phyloP scores from a whole-genome alignment of 92 coral and sea anemone genomes.

The Parazoanthus darwini region DNA sequence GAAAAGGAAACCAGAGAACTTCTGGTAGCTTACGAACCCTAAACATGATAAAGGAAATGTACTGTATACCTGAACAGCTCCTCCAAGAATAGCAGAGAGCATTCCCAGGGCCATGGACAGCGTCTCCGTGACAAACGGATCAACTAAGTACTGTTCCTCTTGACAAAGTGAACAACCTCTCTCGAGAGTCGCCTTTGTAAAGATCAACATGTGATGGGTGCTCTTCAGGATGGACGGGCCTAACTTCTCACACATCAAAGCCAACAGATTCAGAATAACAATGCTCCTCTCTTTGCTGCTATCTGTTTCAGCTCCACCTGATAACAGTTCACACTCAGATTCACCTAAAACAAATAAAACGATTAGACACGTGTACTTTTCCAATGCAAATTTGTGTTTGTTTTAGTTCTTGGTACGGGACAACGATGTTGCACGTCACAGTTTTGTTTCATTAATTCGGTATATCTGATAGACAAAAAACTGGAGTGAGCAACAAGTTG shows the following conservation, averaged over 20 bases:
- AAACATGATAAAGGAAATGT: neutral
- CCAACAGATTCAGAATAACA: slow-evolving; percentile 79
- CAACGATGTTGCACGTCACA: neutral
- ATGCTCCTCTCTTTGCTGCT: slow-evolving; percentile 51
- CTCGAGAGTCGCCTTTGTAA: slow-evolving; percentile 76
- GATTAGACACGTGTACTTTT: too few relatives aligned
- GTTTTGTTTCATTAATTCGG: neutral
- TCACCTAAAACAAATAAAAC: neutral
- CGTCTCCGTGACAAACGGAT: slow-evolving; percentile 77
- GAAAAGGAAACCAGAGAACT: neutral
- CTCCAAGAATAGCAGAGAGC: slow-evolving; percentile 89
- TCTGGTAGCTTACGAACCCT: neutral
- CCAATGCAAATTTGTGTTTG: neutral
- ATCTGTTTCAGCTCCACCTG: neutral
- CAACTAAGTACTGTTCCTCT: slow-evolving; percentile 46
- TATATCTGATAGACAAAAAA: too few relatives aligned
- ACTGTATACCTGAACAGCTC: slow-evolving; percentile 69
- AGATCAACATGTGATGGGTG: slow-evolving; percentile 76
- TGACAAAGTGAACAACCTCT: slow-evolving; percentile 70
- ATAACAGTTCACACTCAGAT: neutral
- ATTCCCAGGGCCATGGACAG: slow-evolving; percentile 93
- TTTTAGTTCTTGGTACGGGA: neutral
- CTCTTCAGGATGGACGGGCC: slow-evolving; percentile 86
- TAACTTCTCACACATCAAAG: slow-evolving; percentile 92
- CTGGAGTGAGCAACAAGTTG: too few relatives aligned